A percentile compares a stretch with the other conserved stretches of the same genome.
Evolutionary conservation across 2,888 invertebrate species (phyloP).

Genomic region (Colostygia pectinataria): DNA sequence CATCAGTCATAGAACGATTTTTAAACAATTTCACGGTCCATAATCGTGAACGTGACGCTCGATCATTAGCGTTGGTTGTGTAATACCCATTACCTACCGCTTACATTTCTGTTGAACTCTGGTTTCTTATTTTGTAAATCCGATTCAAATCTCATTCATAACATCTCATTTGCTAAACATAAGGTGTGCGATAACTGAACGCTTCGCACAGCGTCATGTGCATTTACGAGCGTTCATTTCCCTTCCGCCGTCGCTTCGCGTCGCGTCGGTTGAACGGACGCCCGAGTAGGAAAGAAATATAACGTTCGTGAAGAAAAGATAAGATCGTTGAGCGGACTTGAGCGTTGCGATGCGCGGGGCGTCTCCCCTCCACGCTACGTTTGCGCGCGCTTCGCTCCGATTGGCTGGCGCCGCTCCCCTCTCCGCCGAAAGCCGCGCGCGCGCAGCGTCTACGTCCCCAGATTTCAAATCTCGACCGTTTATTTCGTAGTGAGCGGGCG

Average conservation of each 20-base stretch:
- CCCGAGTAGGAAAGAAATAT: conserved; percentile 75
- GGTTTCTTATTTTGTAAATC: conserved; percentile 30
- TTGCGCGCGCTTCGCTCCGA: conserved; percentile 62
- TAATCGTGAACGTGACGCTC: conserved; percentile 19
- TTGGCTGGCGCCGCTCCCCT: conserved; percentile 54
- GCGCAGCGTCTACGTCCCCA: conserved; percentile 78
- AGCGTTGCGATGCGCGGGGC: conserved; percentile 44
- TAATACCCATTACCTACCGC: conserved; percentile 12
- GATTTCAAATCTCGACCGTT: conserved; percentile 84
- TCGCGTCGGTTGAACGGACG: conserved; percentile 71
- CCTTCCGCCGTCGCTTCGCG: conserved; percentile 67
- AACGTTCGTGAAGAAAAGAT: conserved; percentile 77
- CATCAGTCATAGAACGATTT: conserved; percentile 19
- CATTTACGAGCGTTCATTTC: conserved; percentile 77
- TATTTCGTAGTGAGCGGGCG: conserved; percentile 76
- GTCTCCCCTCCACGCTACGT: conserved; percentile 63
- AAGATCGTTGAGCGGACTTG: conserved; percentile 53
- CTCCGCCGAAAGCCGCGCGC: conserved; percentile 60
- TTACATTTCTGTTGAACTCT: conserved; percentile 15
- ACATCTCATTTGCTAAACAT: conserved; percentile 30
- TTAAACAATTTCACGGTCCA: conserved; percentile 17
- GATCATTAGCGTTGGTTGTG: conserved; percentile 20
- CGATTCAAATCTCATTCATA: conserved; percentile 39
- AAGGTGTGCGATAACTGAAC: conserved; percentile 33
- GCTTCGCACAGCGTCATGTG: conserved; percentile 46